Base-by-base conservation (phyloP, 2,888 invertebrate species). In the Macrosiphum euphorbiae region DNA sequence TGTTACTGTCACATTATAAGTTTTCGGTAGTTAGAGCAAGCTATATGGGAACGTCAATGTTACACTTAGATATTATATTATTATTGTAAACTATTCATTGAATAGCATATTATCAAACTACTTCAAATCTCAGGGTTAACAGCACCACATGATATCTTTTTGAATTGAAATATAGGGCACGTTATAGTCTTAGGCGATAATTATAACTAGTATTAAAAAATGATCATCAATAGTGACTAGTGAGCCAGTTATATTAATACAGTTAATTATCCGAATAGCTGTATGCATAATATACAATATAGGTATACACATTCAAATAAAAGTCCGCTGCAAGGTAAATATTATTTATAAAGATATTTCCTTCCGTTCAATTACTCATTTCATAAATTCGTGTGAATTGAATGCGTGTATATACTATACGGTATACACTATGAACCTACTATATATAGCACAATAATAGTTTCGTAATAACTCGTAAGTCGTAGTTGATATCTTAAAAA, bases 121-220 rank as follows among this genome's bases (percentile, higher is more conserved):
- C 84, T 85, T n/a, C 35, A 85, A 50, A 85, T 90, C 90, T 94
- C 93, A 90, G 55, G 93, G 93, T 61, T 85, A 94, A 90, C 85
- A 58, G 35, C 58, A 26, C 90, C 90, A 41, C 86, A 41, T 86
- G 88, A 44, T 55, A 47, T 52, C n/a, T 28, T 61, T 61, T 44
- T 41, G 28, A 61, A 35, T n/a, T 26, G n/a, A n/a, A 84, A 93
- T 93, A 85, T 93, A 89, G 93, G 93, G n/a, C 93, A 90, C 58
- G 47, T 28, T 28, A 94, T 90, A 86, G 93, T 90, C 61, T 90
- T 85, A 90, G 93, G 93, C 93, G 89, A 41, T 94, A 58, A 84
- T 86, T 90, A 61, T 28, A 58, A 55, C 41, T 87, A 85, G 20
- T 91, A 84, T 84, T 86, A 67, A 88, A 52, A 67, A 67, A 88